Evolutionary conservation across 2,113 vertebrate genomes (phyloP).

Genomic region (Mustela lutreola): DNA sequence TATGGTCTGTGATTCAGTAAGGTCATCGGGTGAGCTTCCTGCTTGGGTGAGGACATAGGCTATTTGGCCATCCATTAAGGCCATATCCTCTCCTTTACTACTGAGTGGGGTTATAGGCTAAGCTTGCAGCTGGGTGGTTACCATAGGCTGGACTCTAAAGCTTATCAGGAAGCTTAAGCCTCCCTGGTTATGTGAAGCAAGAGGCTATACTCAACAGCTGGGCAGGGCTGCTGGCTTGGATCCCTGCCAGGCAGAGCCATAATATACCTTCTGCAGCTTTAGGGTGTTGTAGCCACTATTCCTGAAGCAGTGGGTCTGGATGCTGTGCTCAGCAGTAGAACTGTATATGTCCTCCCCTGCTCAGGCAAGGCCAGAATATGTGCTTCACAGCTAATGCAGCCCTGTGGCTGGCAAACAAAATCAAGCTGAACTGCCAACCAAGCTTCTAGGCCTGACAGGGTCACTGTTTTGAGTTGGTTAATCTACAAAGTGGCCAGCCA

Average conservation of each 20-base stretch:
- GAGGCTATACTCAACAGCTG: neutral
- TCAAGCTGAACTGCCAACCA: neutral
- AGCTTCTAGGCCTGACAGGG: neutral
- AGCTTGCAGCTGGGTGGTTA: neutral
- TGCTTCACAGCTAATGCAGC: neutral
- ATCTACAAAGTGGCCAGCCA: neutral
- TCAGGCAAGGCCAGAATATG: too few relatives aligned
- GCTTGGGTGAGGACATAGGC: neutral
- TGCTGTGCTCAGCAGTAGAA: neutral
- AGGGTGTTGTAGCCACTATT: neutral
- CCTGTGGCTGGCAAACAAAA: neutral
- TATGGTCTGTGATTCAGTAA: neutral
- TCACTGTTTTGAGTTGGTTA: neutral
- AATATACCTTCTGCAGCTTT: neutral
- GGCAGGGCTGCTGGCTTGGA: neutral
- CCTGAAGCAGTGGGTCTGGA: neutral
- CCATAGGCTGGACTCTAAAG: neutral
- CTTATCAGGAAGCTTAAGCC: too few relatives aligned
- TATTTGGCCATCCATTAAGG: neutral
- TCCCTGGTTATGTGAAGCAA: neutral
- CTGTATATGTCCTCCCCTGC: neutral
- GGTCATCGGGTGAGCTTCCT: neutral
- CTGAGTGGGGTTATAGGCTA: neutral
- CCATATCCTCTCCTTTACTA: neutral
- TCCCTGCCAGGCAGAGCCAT: neutral